A percentile compares a stretch with the other conserved stretches of the same genome.
These are phyloP conservation scores for Zaprionus camerounensis DNA, from an alignment of 1,140 invertebrate species.

Conservation along the genomic window DNA sequence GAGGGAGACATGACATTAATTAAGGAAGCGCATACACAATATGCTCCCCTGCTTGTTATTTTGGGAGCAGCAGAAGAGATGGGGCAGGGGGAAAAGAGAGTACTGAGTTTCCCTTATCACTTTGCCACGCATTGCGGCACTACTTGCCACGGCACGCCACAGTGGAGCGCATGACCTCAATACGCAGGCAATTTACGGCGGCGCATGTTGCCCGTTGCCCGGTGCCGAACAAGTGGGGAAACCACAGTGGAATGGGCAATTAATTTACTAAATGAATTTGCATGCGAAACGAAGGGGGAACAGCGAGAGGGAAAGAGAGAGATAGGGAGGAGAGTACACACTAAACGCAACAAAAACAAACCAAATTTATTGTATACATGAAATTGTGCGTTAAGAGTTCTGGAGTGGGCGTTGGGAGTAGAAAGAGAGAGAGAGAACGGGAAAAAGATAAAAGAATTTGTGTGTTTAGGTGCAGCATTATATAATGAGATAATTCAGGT, in stretches of 20 bases:
- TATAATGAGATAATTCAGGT: slow-evolving; percentile 22
- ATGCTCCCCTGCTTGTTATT: slow-evolving; percentile 11
- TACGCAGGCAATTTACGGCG: slow-evolving; percentile 62
- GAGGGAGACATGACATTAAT: slow-evolving; percentile 57
- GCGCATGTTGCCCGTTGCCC: slow-evolving; percentile 26
- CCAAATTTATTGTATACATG: slow-evolving; percentile 42
- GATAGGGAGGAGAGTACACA: slow-evolving; percentile 4
- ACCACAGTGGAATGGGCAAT: slow-evolving; percentile 68
- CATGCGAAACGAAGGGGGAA: slow-evolving; percentile 61
- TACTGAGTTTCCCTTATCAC: slow-evolving; percentile 14
- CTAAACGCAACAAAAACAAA: slow-evolving; percentile 27
- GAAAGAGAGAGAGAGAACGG: background rate
- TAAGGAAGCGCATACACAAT: slow-evolving; percentile 3
- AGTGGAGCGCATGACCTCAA: slow-evolving; percentile 77
- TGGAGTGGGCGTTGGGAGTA: slow-evolving; percentile 19
- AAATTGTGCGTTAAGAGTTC: slow-evolving; percentile 64
- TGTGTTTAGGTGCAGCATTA: slow-evolving; percentile 30
- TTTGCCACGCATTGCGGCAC: slow-evolving; percentile 38
- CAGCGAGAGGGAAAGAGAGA: background rate
- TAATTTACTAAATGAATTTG: slow-evolving; percentile 83
- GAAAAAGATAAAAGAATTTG: background rate
- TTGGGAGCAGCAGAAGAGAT: background rate
- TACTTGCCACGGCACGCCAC: slow-evolving; percentile 45
- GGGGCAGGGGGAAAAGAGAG: background rate
- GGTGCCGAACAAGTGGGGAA: slow-evolving; percentile 32